Conservation (phyloP, 2,113 vertebrate species). For the Petroica traversi region DNA sequence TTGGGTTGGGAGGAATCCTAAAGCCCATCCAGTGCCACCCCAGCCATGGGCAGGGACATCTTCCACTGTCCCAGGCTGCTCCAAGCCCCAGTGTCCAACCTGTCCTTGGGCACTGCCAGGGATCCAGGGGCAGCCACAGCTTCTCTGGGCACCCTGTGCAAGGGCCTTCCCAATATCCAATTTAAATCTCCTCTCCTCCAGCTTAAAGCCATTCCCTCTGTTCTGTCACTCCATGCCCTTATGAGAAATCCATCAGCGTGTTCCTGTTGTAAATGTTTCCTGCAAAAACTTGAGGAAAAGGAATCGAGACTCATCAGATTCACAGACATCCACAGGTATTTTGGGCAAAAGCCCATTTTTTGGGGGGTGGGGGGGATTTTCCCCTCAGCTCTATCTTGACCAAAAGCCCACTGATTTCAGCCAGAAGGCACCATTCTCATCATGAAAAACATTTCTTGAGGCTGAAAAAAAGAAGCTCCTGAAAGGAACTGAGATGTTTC, state of each 20-base stretch:
- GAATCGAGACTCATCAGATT: not conserved
- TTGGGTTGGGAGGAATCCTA: not conserved
- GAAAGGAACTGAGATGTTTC: not conserved
- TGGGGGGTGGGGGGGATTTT: fast-evolving
- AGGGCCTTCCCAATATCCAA: not conserved
- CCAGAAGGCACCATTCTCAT: not conserved
- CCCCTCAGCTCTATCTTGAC: not conserved
- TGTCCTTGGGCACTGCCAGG: not conserved
- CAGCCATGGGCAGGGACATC: not conserved
- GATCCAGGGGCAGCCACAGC: not conserved
- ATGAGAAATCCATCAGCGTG: not conserved
- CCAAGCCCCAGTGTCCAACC: fast-evolving
- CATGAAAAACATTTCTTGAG: not conserved
- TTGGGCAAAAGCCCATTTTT: not conserved
- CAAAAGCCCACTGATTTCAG: not conserved
- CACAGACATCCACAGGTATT: not conserved
- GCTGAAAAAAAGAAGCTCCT: not conserved
- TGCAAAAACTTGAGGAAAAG: not conserved
- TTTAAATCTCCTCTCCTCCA: not conserved
- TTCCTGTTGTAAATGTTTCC: not conserved
- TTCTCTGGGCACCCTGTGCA: not conserved
- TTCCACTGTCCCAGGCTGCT: not conserved
- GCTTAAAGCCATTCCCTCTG: not conserved
- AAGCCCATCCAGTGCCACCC: fast-evolving
- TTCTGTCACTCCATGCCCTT: not conserved